Conservation (phyloP, 1,140 invertebrate species). For the Nymphalis io region DNA sequence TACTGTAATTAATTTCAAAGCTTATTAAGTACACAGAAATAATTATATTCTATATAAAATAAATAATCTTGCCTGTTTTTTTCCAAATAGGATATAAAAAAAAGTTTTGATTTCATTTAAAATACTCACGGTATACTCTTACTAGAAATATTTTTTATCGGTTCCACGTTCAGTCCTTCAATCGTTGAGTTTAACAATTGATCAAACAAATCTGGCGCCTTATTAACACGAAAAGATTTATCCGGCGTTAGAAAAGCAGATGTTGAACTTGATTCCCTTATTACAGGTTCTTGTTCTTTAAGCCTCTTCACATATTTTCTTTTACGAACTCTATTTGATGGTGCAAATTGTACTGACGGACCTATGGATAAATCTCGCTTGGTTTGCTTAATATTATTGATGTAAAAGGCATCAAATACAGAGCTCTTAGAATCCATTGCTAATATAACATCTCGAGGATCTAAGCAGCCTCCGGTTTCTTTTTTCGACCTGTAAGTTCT, state of each 20-base stretch:
- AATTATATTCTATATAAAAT: too few relatives aligned
- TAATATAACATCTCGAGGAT: constrained; percentile 58
- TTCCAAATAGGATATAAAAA: neutral
- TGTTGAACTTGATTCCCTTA: constrained; percentile 37
- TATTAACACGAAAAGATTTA: constrained; percentile 70
- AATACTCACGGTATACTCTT: neutral
- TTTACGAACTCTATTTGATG: constrained; percentile 62
- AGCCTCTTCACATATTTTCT: constrained; percentile 68
- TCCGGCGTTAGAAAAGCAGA: constrained; percentile 66
- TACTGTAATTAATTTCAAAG: too few relatives aligned
- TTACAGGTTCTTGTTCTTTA: constrained; percentile 40
- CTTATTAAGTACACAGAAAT: too few relatives aligned
- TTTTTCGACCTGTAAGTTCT: constrained; percentile 74
- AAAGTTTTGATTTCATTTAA: neutral
- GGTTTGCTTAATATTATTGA: constrained; percentile 72
- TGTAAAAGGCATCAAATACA: constrained; percentile 71
- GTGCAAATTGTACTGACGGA: constrained; percentile 46
- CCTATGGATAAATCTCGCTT: constrained; percentile 65
- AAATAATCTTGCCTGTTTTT: too few relatives aligned
- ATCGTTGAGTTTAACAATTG: constrained; percentile 60
- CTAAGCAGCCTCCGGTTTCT: constrained; percentile 55
- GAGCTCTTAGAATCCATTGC: constrained; percentile 61
- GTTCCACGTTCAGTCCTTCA: neutral
- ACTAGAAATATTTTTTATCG: constrained; percentile 1
- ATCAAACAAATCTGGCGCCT: constrained; percentile 64